phyloP scores from a whole-genome alignment of 1,140 invertebrate species.

The Gryon sp. region DNA sequence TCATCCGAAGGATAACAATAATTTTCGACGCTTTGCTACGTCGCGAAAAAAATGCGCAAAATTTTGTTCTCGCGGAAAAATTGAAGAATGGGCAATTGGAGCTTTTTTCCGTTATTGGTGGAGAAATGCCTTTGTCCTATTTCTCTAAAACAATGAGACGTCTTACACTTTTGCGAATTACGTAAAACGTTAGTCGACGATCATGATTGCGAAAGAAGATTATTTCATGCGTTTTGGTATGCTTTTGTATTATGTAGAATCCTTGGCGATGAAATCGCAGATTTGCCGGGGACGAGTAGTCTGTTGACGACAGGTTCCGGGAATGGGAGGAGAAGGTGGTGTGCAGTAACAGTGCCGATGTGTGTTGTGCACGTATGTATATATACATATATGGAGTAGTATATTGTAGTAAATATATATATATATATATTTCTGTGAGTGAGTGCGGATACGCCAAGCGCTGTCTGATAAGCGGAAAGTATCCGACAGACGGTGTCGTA shows the following conservation, averaged over 20 bases:
- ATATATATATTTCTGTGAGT: slow-evolving; percentile 22
- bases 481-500: slow-evolving; percentile 54
- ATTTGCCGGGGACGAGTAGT: slow-evolving; percentile 49
- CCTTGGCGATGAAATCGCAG: slow-evolving; percentile 60
- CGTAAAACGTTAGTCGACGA: slow-evolving; percentile 65
- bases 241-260: slow-evolving; percentile 71
- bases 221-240: slow-evolving; percentile 68
- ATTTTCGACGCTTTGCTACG: background rate
- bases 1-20: slow-evolving; percentile 5
- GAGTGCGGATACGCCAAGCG: slow-evolving; percentile 35
- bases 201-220: slow-evolving; percentile 69
- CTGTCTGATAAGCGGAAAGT: slow-evolving; percentile 60
- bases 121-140: slow-evolving; percentile 43
- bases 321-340: slow-evolving; percentile 35
- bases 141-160: slow-evolving; percentile 59
- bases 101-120: background rate
- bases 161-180: slow-evolving; percentile 66
- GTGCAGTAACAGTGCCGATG: slow-evolving; percentile 46
- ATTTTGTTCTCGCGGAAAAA: background rate
- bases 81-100: slow-evolving; percentile 13
- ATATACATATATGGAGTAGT: slow-evolving; percentile 1
- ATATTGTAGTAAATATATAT: background rate
- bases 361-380: slow-evolving; percentile 39
- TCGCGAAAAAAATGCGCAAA: background rate
- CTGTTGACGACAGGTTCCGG: slow-evolving; percentile 57